Base-by-base conservation (phyloP, 37 sponge, comb jelly and placozoan species). In the Geodia barretti region DNA sequence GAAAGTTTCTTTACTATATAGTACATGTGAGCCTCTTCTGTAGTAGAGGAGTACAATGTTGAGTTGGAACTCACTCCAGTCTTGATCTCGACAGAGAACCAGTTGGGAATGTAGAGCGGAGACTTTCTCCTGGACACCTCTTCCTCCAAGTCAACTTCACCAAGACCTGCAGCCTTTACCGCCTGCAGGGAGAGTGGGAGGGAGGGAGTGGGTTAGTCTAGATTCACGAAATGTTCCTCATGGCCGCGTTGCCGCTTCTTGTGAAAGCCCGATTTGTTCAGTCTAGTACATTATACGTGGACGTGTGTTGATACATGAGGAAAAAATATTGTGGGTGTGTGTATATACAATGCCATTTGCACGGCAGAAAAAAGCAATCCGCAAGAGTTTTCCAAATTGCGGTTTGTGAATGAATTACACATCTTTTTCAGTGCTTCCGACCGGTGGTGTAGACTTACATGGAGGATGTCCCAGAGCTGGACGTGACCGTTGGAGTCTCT, bases 61-160 rank as follows among this genome's bases (percentile, higher is more conserved):
- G n/a, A n/a, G n/a, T 34, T 70, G 41, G 40, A 5, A 83, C 97
- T 81, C 61, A 98, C 97, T 67, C 99, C 99, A 35, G 99, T 98
- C 71, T 90, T 95, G 62, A 93, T 81, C 26, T 96, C 95, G 4
- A 86, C 88, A 43, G 89, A 82, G 88, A 96, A 98, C 99, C 99
- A 98, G 87, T 98, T 98, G 28, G 99, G 99, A 21, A 90, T 79
- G 74, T 82, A 93, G 39, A 89, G 21, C 66, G 75, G 69, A 72
- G 85, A 84, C 43, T 75, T 35, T 66, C 88, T 90, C 31, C 70
- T 68, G 61, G 92, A 84, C 5, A 77, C 80, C 76, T 91, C 97
- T 60, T 93, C 91, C 38, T 98, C 89, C 25, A 94, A 38, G 36
- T 98, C 93, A 34, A 92, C 92, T 60, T 92, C 36, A 26, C 97